Percentiles rank a stretch among this genome's conserved stretches.
Conservation (phyloP, 2,888 invertebrate genomes). For the Drosophila pullipes region DNA sequence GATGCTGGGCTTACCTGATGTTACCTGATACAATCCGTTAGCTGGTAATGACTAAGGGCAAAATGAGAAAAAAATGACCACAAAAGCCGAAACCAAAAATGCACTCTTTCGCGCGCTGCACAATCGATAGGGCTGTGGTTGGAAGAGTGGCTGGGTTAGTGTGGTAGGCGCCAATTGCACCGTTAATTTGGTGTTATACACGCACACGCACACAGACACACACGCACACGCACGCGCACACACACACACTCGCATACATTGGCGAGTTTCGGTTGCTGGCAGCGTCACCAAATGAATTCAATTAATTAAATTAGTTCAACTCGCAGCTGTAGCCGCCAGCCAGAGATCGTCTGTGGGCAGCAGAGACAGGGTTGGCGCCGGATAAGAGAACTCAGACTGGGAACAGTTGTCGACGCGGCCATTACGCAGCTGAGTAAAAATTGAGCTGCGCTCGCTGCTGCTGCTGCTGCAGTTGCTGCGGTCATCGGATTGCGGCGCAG, state of each 20-base stretch:
- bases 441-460: slow-evolving; percentile 5
- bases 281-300: slow-evolving; percentile 75
- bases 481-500: slow-evolving; percentile 45
- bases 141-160: slow-evolving; percentile 23
- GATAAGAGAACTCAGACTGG: background rate
- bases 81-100: slow-evolving; percentile 73
- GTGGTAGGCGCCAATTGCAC: slow-evolving; percentile 58
- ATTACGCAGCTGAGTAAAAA: slow-evolving; percentile 62
- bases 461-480: slow-evolving; percentile 27
- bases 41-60: slow-evolving; percentile 1
- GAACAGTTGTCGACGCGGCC: slow-evolving; percentile 49
- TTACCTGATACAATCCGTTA: slow-evolving; percentile 16
- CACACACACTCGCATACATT: background rate
- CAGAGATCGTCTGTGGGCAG: slow-evolving; percentile 8
- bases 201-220: slow-evolving; percentile 21
- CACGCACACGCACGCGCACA: background rate
- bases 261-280: slow-evolving; percentile 46
- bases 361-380: background rate
- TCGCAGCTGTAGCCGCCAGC: slow-evolving; percentile 51
- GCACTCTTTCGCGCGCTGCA: slow-evolving; percentile 52
- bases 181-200: slow-evolving; percentile 70
- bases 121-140: slow-evolving; percentile 21
- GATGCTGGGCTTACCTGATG: slow-evolving; percentile 9
- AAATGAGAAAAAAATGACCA: slow-evolving; percentile 42
- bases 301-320: slow-evolving; percentile 79